A percentile compares a stretch with the other conserved stretches of the same genome.
Conservation (phyloP, 2,888 invertebrate species). For the Graphium colonna region DNA sequence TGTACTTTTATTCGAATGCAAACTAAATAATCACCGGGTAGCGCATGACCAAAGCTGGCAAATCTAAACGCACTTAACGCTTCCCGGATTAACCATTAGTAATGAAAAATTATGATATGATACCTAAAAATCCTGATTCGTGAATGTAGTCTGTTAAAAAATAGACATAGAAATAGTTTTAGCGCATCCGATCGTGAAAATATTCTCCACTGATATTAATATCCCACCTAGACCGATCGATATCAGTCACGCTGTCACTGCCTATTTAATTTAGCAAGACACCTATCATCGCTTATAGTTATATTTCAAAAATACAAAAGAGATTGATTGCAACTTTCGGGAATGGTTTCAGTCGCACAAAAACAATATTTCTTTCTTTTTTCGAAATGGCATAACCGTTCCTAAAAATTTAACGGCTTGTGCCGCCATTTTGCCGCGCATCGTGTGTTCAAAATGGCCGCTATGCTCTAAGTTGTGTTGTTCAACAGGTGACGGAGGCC, state of each 20-base stretch:
- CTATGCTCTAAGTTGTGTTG: constrained; percentile 72
- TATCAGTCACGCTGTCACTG: constrained; percentile 58
- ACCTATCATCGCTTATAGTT: constrained; percentile 62
- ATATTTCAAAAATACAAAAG: background rate
- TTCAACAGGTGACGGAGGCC: constrained; percentile 82
- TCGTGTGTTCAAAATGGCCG: constrained; percentile 50
- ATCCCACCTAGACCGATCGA: constrained; percentile 37
- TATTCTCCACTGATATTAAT: constrained; percentile 1
- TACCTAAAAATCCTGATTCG: background rate
- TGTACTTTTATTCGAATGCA: constrained; percentile 70
- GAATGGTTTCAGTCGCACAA: constrained; percentile 9
- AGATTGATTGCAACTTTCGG: constrained; percentile 15
- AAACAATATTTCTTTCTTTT: background rate
- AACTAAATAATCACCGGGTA: constrained; percentile 72
- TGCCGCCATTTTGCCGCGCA: constrained; percentile 36
- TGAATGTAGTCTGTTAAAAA: background rate
- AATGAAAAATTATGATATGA: background rate
- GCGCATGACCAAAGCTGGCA: constrained; percentile 70
- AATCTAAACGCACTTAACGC: constrained; percentile 65
- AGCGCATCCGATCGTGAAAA: constrained; percentile 6
- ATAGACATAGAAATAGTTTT: constrained; percentile 17
- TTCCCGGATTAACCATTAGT: constrained; percentile 46
- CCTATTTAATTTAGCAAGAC: constrained; percentile 61
- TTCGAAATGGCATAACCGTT: background rate
- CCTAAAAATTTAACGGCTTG: constrained; percentile 7